Conservation (phyloP, 2,113 vertebrate species). For the Pionites leucogaster region DNA sequence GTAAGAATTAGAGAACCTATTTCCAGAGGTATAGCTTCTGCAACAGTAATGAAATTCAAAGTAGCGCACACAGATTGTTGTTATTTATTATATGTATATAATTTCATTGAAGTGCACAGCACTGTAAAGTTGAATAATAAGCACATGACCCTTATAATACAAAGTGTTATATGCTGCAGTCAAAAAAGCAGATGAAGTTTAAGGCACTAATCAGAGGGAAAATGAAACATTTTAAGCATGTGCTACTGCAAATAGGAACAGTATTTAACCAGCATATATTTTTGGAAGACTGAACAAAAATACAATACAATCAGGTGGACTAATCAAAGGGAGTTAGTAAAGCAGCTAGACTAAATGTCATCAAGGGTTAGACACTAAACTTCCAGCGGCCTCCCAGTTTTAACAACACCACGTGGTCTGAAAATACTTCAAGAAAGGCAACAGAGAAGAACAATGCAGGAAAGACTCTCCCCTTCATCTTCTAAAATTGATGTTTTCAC, state of each 20-base stretch:
- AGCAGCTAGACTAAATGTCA: background rate
- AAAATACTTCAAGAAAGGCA: background rate
- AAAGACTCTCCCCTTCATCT: background rate
- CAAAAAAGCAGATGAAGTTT: constrained; percentile 45
- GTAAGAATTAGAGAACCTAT: constrained; percentile 27
- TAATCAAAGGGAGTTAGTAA: background rate
- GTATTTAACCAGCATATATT: background rate
- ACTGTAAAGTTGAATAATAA: constrained; percentile 53
- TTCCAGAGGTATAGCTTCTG: background rate
- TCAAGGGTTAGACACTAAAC: background rate
- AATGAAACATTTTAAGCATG: background rate
- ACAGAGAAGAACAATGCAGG: background rate
- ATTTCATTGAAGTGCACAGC: constrained; percentile 40
- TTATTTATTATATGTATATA: constrained; percentile 59
- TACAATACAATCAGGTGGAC: background rate
- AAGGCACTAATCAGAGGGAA: constrained; percentile 26
- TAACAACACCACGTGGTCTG: background rate
- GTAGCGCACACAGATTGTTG: constrained; percentile 38
- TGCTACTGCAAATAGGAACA: background rate
- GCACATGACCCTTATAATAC: constrained; percentile 54
- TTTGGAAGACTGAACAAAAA: background rate
- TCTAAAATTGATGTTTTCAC: background rate
- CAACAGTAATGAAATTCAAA: constrained; percentile 56
- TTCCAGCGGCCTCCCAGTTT: background rate
- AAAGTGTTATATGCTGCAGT: background rate